Base-by-base conservation (phyloP, 1,140 invertebrate species). In the Cylas formicarius region DNA sequence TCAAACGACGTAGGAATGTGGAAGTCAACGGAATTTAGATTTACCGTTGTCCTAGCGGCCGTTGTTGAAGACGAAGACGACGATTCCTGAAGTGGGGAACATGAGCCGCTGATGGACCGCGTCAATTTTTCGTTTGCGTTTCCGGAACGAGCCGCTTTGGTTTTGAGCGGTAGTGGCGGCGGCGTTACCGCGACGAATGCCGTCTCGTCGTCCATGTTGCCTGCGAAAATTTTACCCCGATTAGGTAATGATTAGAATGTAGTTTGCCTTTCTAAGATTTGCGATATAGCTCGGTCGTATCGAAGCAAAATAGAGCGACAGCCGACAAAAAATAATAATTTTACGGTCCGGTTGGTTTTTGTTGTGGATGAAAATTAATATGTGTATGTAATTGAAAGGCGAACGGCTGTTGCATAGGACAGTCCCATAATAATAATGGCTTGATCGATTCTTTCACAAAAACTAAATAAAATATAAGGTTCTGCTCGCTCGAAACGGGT, bases 121-220 rank as follows among this genome's bases (percentile, higher is more conserved):
- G 13, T 46, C 44, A 9, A 13, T 28, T 39, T 39, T 31, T 46
- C 34, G 28, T 9, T 16, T 23, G 21, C 17, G 38, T 47, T 43
- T 44, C 53, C 53, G 59, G 56, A 35, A 10, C 53, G 46, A 35
- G 52, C 50, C 4, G 44, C 22, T 32, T 53, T 53, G 27, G 58
- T 63, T 54, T 66, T 66, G 26, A 62, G 62, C 17, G 61, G 63
- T 33, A 66, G 44, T 28, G 62, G 62, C 40, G 64, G 63, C 26
- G 62, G 61, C 46, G 50, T n/a, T 23, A 36, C 42, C 33, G 46
- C 39, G 46, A 48, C 46, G 42, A 40, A 35, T 21, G 18, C 13
- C 27, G 46, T 31, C 37, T 40, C 13, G 46, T 42, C 46, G 43
- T n/a, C n/a, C n/a, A n/a, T n/a, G n/a, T n/a, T 48, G 20, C 32